phyloP scores from a whole-genome alignment of 2,113 vertebrate genomes.

The Rallus limicola region DNA sequence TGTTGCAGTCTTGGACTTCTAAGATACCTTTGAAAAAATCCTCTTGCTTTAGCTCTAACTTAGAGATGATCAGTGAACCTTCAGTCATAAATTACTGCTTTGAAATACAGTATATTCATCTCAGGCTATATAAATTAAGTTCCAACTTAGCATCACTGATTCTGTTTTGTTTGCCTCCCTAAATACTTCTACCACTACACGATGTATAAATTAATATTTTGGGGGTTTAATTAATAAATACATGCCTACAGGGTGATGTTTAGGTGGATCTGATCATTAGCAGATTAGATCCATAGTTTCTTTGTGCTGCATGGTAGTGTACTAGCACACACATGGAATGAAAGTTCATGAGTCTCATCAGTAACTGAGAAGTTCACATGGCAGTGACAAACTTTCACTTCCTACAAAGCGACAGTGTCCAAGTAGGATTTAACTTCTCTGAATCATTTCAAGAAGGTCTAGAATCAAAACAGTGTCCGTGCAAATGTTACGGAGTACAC shows the following conservation, averaged over 20 bases:
- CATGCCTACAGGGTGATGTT: background rate
- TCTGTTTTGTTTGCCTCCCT: background rate
- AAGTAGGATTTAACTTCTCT: background rate
- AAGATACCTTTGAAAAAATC: background rate
- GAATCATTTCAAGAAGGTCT: background rate
- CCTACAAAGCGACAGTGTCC: background rate
- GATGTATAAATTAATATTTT: background rate
- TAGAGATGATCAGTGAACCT: background rate
- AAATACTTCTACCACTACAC: background rate
- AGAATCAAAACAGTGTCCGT: background rate
- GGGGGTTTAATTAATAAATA: background rate
- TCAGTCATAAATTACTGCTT: background rate
- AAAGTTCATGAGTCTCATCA: background rate
- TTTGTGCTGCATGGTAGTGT: background rate
- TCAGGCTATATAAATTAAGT: background rate
- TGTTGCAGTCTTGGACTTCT: background rate
- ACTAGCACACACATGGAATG: background rate
- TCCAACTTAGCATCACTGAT: background rate
- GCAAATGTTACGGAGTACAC: background rate
- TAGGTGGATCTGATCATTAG: background rate
- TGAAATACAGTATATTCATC: background rate
- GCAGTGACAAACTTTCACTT: background rate
- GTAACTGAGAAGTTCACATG: background rate
- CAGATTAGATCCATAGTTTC: background rate
- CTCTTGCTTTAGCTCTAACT: background rate